Evolutionary conservation across 1,140 invertebrate genomes (phyloP).

Genomic region (Arctopsyche grandis): DNA sequence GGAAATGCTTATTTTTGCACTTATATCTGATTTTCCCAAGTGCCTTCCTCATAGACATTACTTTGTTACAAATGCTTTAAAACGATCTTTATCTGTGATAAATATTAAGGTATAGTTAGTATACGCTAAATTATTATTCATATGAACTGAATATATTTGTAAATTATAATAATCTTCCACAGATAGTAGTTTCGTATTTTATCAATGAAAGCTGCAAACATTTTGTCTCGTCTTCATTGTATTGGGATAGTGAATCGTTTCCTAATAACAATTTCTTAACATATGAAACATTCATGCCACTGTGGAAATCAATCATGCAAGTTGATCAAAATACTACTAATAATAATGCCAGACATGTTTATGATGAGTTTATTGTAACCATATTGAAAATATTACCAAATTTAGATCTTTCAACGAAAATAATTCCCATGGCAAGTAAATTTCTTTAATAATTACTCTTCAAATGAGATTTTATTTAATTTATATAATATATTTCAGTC

Average conservation of each 20-base stretch:
- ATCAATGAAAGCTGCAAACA: conserved; percentile 48
- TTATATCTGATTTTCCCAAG: conserved; percentile 46
- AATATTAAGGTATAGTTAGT: conserved; percentile 45
- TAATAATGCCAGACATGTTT: conserved; percentile 4
- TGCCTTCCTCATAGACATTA: conserved; percentile 44
- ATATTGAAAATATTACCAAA: conserved; percentile 43
- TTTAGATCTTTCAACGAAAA: conserved; percentile 35
- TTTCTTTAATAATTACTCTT: not conserved
- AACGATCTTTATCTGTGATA: conserved; percentile 37
- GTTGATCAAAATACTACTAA: not conserved
- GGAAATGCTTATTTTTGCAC: conserved; percentile 29
- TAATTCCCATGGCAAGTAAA: not conserved
- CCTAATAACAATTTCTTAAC: not conserved
- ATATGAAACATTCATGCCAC: conserved; percentile 47
- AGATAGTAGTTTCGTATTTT: conserved; percentile 42
- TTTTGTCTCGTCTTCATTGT: conserved; percentile 39
- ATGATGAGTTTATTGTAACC: conserved; percentile 33
- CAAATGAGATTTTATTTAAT: too few species aligned
- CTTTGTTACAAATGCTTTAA: conserved; percentile 42
- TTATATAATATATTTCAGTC: too few species aligned
- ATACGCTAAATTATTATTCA: conserved; percentile 1
- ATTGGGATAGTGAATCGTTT: not conserved
- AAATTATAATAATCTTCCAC: not conserved
- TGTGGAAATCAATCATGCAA: conserved; percentile 46
- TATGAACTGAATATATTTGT: not conserved